Evolutionary conservation across 2,797 vertebrate species (phyloP).

Genomic region (Melanotaenia maccullochi): DNA sequence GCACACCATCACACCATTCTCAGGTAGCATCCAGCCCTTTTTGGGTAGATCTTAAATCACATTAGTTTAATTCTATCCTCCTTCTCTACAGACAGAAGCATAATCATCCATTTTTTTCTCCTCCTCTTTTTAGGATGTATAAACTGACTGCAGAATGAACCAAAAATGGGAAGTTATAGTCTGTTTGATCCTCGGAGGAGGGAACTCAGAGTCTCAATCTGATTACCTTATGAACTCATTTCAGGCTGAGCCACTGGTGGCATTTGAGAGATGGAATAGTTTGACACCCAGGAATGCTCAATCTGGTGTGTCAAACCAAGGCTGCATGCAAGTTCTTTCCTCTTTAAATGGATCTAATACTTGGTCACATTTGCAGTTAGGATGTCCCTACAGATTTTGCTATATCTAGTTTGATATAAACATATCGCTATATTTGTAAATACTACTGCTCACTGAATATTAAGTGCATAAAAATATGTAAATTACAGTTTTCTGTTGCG

Average conservation of each 20-base stretch:
- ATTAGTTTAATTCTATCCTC: constrained; percentile 53
- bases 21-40: constrained; percentile 63
- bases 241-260: constrained; percentile 61
- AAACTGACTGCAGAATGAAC: constrained; percentile 14
- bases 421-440: constrained; percentile 41
- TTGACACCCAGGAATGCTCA: constrained; percentile 51
- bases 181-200: constrained; percentile 62
- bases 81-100: constrained; percentile 51
- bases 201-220: constrained; percentile 59
- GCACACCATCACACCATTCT: constrained; percentile 46
- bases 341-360: constrained; percentile 4
- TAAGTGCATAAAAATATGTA: constrained; percentile 39
- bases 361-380: constrained; percentile 10
- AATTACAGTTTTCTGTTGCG: constrained; percentile 42
- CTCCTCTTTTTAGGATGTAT: constrained; percentile 29
- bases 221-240: constrained; percentile 75
- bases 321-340: constrained; percentile 16
- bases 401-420: constrained; percentile 14
- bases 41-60: constrained; percentile 43
- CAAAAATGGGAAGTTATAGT: constrained; percentile 29
- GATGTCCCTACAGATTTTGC: background rate
- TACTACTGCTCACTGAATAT: constrained; percentile 41
- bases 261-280: constrained; percentile 64
- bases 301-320: constrained; percentile 35
- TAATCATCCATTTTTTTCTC: constrained; percentile 38